These are phyloP conservation scores for Rhimphoctona megacephalus DNA, from an alignment of 2,888 invertebrate genomes.

Conservation along the genomic window DNA sequence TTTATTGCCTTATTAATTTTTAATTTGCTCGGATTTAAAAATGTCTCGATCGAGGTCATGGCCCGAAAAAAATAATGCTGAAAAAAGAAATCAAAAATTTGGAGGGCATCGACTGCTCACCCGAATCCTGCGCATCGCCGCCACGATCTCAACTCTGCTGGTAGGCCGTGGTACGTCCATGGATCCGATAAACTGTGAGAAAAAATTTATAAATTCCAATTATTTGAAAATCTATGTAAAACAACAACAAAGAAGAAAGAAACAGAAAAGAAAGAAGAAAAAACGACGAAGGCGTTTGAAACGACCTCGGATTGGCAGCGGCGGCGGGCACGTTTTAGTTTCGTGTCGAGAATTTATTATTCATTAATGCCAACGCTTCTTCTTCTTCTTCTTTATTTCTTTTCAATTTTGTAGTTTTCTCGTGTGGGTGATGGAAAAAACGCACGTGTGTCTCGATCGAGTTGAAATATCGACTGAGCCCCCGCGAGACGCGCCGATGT, in stretches of 20 bases:
- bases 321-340: constrained; percentile 61
- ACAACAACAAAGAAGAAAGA: not conserved
- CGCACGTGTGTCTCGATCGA: constrained; percentile 44
- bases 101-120: constrained; percentile 87
- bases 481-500: not conserved
- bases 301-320: constrained; percentile 60
- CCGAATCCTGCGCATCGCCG: constrained; percentile 99
- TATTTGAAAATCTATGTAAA: constrained; percentile 29
- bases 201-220: constrained; percentile 63
- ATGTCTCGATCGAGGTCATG: not conserved
- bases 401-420: not conserved
- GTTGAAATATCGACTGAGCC: constrained; percentile 20
- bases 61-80: constrained; percentile 28
- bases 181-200: constrained; percentile 97
- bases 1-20: not conserved
- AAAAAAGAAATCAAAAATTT: too few relatives aligned
- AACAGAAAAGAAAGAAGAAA: constrained; percentile 18
- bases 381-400: constrained; percentile 10
- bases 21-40: not conserved
- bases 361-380: constrained; percentile 23
- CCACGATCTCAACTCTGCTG: constrained; percentile 98
- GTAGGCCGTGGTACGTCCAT: constrained; percentile 98
- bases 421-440: constrained; percentile 36
- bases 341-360: constrained; percentile 62
- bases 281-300: not conserved